Evolutionary conservation across 2,797 vertebrate species (phyloP).

Genomic region (Coranthus polyacanthus): DNA sequence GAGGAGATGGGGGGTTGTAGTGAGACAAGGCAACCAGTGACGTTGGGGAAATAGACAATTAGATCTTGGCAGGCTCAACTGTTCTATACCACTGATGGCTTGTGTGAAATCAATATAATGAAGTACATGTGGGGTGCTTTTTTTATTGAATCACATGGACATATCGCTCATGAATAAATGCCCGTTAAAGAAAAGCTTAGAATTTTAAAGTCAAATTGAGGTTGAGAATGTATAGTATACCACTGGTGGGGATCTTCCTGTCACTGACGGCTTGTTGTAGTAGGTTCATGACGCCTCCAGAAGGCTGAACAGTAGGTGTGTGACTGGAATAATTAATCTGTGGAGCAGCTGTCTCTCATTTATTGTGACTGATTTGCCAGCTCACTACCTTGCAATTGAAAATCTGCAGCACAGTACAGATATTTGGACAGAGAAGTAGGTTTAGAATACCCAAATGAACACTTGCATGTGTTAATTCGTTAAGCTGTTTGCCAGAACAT

Average conservation of each 20-base stretch:
- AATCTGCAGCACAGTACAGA: conserved; percentile 21
- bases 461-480: not conserved
- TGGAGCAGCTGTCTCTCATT: conserved; percentile 45
- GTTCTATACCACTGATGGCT: conserved; percentile 38
- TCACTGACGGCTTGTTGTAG: conserved; percentile 33
- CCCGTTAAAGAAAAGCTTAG: conserved; percentile 2
- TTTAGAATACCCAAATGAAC: not conserved
- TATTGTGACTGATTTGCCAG: conserved; percentile 41
- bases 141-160: conserved; percentile 32
- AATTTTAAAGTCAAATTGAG: conserved; percentile 12
- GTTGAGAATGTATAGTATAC: not conserved
- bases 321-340: conserved; percentile 47
- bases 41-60: conserved; percentile 68
- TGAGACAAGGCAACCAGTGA: conserved; percentile 46
- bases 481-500: too few species aligned
- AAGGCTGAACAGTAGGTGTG: conserved; percentile 43
- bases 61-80: conserved; percentile 56
- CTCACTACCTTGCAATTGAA: conserved; percentile 7
- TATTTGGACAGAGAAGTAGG: not conserved
- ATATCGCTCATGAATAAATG: conserved; percentile 18
- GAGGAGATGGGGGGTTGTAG: conserved; percentile 49
- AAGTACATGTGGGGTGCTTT: conserved; percentile 34
- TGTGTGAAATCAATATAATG: conserved; percentile 64
- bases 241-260: conserved; percentile 18
- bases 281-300: conserved; percentile 11